Percentiles rank a stretch among this genome's conserved stretches.
Evolutionary conservation across 2,113 vertebrate genomes (phyloP).

Genomic region (Hyla sarda): DNA sequence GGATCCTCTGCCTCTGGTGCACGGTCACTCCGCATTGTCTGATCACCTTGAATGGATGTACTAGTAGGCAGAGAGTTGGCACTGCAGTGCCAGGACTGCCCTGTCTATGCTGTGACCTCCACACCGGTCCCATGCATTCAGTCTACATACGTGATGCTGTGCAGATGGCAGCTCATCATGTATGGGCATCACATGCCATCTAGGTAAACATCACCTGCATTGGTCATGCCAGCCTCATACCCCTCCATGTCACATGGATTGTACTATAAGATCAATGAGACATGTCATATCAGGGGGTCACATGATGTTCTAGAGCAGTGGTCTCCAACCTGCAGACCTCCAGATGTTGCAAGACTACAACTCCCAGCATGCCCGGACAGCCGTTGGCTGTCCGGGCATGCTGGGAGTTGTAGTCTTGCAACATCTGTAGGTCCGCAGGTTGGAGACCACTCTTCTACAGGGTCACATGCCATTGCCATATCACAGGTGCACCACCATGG

Average conservation of each 20-base stretch:
- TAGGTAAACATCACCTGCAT: neutral
- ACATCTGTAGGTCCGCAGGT: too few relatives aligned
- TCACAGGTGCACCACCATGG: neutral
- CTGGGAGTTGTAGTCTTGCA: too few relatives aligned
- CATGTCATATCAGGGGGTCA: neutral
- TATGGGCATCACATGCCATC: neutral
- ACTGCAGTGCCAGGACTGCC: conserved; percentile 39
- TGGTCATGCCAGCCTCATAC: neutral
- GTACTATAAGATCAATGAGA: neutral
- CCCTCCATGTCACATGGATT: neutral
- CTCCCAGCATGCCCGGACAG: too few relatives aligned
- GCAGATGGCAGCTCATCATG: neutral
- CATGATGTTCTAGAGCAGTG: neutral
- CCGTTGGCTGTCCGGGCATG: too few relatives aligned
- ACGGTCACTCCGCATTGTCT: conserved; percentile 52
- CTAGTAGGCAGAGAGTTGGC: neutral
- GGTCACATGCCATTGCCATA: neutral
- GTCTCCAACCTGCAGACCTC: too few relatives aligned
- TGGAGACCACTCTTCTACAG: too few relatives aligned
- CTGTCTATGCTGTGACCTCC: conserved; percentile 19
- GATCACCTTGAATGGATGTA: conserved; percentile 49
- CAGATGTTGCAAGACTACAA: too few relatives aligned
- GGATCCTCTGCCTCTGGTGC: conserved; percentile 26
- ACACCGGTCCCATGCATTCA: too few relatives aligned
- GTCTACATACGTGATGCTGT: neutral